These are phyloP conservation scores for Pyrgus malvae DNA, from an alignment of 2,888 invertebrate genomes.

Conservation along the genomic window DNA sequence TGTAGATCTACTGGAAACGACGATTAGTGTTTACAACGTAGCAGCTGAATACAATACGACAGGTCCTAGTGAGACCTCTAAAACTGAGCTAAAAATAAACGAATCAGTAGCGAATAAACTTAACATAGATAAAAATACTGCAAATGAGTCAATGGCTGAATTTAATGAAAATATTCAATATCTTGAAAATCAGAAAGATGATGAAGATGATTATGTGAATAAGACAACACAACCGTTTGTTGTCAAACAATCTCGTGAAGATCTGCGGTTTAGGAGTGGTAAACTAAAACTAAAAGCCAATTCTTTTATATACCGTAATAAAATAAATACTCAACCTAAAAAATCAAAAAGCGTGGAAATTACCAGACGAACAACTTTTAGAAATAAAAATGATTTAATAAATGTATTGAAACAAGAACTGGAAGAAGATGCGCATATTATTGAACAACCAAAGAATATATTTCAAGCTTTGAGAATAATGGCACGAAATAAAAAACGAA, in stretches of 20 bases:
- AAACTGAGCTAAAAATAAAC: constrained; percentile 47
- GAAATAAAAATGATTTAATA: constrained; percentile 46
- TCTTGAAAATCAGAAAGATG: neutral
- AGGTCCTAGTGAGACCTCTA: constrained; percentile 32
- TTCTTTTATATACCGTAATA: constrained; percentile 36
- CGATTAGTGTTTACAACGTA: constrained; percentile 50
- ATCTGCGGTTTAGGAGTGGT: constrained; percentile 5
- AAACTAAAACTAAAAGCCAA: constrained; percentile 31
- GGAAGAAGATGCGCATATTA: constrained; percentile 35
- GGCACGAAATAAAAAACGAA: constrained; percentile 48
- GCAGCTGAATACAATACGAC: constrained; percentile 32
- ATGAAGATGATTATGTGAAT: neutral
- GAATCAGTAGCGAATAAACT: constrained; percentile 48
- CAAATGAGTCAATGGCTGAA: too few relatives aligned
- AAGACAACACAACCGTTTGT: neutral
- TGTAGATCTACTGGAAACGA: constrained; percentile 56
- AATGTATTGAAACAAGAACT: constrained; percentile 53
- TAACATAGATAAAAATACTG: constrained; percentile 19
- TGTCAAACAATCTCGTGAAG: neutral
- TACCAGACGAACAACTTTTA: constrained; percentile 27
- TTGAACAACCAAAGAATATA: constrained; percentile 52
- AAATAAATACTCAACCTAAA: constrained; percentile 8
- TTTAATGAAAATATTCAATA: neutral
- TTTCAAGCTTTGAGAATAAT: constrained; percentile 56
- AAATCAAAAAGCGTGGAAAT: constrained; percentile 30